Percentiles rank a stretch among this genome's conserved stretches.
These are phyloP conservation scores for Zaprionus vittiger DNA, from an alignment of 1,140 invertebrate genomes.

Conservation along the genomic window DNA sequence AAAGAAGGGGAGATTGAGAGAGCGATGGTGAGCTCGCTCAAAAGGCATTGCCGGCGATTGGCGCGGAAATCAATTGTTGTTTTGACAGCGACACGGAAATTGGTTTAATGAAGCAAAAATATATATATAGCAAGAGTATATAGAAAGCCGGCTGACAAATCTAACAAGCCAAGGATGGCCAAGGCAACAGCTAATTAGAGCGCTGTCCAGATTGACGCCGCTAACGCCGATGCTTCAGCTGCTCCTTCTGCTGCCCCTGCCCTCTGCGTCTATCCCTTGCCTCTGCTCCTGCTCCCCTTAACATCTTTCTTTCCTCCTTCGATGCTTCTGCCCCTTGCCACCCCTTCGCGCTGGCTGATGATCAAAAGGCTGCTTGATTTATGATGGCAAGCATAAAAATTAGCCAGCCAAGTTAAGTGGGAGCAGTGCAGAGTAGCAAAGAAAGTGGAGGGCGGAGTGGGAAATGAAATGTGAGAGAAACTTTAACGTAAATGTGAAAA, in stretches of 20 bases:
- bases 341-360: constrained; percentile 45
- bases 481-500: constrained; percentile 72
- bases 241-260: not conserved
- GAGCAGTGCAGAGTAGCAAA: constrained; percentile 19
- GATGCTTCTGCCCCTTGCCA: not conserved
- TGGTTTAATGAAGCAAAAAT: constrained; percentile 83
- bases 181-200: constrained; percentile 72
- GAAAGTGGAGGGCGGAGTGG: not conserved
- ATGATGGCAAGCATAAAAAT: constrained; percentile 74
- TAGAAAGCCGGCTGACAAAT: constrained; percentile 69
- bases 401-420: constrained; percentile 48
- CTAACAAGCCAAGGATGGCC: constrained; percentile 68
- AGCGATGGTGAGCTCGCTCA: constrained; percentile 23
- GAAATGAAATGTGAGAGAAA: constrained; percentile 34
- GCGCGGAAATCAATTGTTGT: constrained; percentile 82
- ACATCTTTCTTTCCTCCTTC: not conserved
- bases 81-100: constrained; percentile 83
- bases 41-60: constrained; percentile 67
- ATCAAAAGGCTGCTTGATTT: constrained; percentile 80
- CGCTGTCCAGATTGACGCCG: constrained; percentile 65
- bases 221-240: constrained; percentile 24
- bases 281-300: not conserved
- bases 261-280: not conserved
- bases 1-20: not conserved
- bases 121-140: constrained; percentile 43